Conservation (phyloP, 2,797 vertebrate genomes). For the Molossus alvarezi region DNA sequence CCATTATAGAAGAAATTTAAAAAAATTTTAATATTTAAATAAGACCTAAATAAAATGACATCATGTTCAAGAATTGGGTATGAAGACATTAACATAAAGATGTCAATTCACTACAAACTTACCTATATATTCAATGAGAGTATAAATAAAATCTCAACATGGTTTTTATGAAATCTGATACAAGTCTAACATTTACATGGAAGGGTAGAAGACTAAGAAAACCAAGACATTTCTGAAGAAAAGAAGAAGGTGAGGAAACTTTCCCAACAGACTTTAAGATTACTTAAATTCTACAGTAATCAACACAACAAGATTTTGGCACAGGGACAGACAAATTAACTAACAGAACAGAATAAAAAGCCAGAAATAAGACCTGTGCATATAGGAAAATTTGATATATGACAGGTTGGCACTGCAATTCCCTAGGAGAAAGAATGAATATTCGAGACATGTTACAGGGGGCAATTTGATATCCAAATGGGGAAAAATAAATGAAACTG, state of each 20-base stretch:
- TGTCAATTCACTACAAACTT: not conserved
- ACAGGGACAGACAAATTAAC: constrained; percentile 9
- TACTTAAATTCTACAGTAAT: not conserved
- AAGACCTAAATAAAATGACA: constrained; percentile 61
- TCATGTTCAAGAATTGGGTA: not conserved
- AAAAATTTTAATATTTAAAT: constrained; percentile 41
- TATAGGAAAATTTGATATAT: constrained; percentile 1
- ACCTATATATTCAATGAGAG: constrained; percentile 17
- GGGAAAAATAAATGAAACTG: not conserved
- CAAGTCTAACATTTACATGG: constrained; percentile 44
- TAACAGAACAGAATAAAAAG: not conserved
- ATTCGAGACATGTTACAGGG: not conserved
- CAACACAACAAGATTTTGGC: constrained; percentile 5
- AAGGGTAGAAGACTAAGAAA: constrained; percentile 54
- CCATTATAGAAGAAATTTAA: constrained; percentile 14
- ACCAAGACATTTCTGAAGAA: constrained; percentile 47
- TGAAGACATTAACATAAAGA: not conserved
- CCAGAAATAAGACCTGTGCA: constrained; percentile 3
- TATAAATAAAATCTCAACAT: constrained; percentile 56
- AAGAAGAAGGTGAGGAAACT: constrained; percentile 2
- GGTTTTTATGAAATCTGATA: constrained; percentile 46
- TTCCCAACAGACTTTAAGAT: constrained; percentile 51
- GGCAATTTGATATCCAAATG: not conserved
- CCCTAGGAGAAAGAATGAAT: not conserved
- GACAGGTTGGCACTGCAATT: not conserved